Conservation (phyloP, 1,140 invertebrate species). For the Melipona quadrifasciata region DNA sequence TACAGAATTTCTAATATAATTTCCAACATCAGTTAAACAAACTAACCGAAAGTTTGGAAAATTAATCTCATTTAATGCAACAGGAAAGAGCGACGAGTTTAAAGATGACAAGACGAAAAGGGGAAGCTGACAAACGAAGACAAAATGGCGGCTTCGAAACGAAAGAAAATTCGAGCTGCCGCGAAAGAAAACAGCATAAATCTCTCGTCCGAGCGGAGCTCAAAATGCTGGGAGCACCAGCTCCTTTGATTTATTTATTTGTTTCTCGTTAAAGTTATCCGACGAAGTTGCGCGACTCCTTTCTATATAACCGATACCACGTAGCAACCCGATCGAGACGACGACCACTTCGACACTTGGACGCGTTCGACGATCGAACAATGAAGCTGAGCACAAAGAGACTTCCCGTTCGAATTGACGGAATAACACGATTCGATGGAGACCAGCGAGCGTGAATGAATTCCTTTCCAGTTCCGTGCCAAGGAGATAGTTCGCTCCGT, state of each 20-base stretch:
- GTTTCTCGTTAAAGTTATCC: constrained; percentile 60
- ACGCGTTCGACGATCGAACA: constrained; percentile 49
- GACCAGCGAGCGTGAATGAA: constrained; percentile 52
- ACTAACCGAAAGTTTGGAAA: background rate
- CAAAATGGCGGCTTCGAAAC: background rate
- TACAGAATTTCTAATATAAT: background rate
- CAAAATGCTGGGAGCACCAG: background rate
- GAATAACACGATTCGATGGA: constrained; percentile 47
- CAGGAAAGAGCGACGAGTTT: no score
- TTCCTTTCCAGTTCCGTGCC: constrained; percentile 43
- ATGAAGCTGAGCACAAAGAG: constrained; percentile 57
- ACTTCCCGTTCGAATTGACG: constrained; percentile 50
- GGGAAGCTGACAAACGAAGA: background rate
- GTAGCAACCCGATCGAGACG: constrained; percentile 2
- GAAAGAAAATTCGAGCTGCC: background rate
- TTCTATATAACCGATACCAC: constrained; percentile 29
- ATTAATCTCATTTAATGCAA: constrained; percentile 23
- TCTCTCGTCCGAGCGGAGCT: background rate
- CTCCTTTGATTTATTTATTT: constrained; percentile 62
- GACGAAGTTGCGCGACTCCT: constrained; percentile 42
- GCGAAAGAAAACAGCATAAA: background rate
- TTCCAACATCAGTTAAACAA: background rate
- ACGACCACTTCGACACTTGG: constrained; percentile 44
- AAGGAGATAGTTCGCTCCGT: constrained; percentile 33
- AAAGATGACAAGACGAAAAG: background rate